Conservation (phyloP, 2,888 invertebrate genomes). For the Cyrtodaria siliqua region DNA sequence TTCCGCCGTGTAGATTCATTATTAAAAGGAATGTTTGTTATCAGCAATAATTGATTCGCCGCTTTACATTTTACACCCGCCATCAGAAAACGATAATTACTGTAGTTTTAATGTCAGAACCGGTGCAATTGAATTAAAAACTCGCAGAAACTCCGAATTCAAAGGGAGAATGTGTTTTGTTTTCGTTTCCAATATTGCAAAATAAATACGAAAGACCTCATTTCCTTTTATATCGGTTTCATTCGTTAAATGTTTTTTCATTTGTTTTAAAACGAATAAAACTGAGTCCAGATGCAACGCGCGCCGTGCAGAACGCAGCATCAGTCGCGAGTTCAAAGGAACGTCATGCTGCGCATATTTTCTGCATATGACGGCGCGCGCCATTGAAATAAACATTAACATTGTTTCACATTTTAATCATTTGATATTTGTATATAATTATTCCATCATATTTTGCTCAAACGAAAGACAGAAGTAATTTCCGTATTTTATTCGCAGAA, state of each 20-base stretch:
- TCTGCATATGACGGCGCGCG: conserved; percentile 45
- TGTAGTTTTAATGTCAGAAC: conserved; percentile 28
- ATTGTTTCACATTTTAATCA: conserved; percentile 59
- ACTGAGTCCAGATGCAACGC: conserved; percentile 33
- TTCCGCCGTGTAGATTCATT: conserved; percentile 26
- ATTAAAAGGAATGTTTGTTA: conserved; percentile 53
- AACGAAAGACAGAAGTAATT: background rate
- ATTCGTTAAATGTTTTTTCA: conserved; percentile 34
- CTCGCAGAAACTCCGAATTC: conserved; percentile 19
- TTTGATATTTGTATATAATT: conserved; percentile 36
- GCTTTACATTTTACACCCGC: conserved; percentile 15
- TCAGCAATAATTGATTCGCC: conserved; percentile 56
- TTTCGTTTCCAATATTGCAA: conserved; percentile 29
- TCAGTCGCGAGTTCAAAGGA: conserved; percentile 52
- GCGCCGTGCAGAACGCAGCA: conserved; percentile 28
- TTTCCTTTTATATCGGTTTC: conserved; percentile 16
- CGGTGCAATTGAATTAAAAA: conserved; percentile 54
- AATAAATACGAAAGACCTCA: conserved; percentile 4
- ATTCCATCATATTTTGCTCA: conserved; percentile 40
- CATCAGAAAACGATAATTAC: conserved; percentile 36
- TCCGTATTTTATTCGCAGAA: no score
- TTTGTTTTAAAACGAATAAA: background rate
- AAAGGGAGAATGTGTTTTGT: conserved; percentile 25
- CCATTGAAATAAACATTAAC: conserved; percentile 53
- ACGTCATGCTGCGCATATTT: conserved; percentile 32